These are phyloP conservation scores for Zootoca vivipara DNA, from an alignment of 2,113 vertebrate genomes.

Conservation along the genomic window DNA sequence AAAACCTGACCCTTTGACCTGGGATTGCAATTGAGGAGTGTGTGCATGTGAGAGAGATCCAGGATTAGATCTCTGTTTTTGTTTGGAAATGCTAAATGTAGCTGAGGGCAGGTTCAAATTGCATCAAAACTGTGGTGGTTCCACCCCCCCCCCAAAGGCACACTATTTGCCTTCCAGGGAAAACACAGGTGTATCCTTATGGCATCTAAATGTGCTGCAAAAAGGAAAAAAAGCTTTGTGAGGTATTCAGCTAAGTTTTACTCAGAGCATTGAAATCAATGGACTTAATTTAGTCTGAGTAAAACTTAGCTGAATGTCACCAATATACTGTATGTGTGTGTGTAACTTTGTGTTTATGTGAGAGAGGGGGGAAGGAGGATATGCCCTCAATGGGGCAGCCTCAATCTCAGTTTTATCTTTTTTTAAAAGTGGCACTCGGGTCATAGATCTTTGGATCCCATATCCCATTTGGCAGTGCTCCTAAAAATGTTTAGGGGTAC, in stretches of 20 bases:
- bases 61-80: background rate
- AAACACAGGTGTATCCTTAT: background rate
- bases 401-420: background rate
- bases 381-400: background rate
- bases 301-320: too few species aligned
- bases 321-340: too few species aligned
- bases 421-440: too few species aligned
- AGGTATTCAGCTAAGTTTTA: too few species aligned
- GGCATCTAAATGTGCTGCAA: too few species aligned
- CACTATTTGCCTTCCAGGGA: background rate
- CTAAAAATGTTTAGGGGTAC: too few species aligned
- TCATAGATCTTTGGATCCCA: background rate
- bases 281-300: too few species aligned
- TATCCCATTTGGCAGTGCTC: background rate
- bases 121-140: background rate
- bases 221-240: too few species aligned
- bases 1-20: too few species aligned
- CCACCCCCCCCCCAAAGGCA: background rate
- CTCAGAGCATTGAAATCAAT: too few species aligned
- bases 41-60: background rate
- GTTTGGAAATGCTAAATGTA: background rate
- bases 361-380: background rate
- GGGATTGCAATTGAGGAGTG: too few species aligned
- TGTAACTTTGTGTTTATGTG: background rate
- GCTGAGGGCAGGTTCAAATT: background rate